Evolutionary conservation across 2,113 vertebrate species (phyloP), one percentile per base, ranked within the genome.

Genomic region (Istiophorus platypterus): DNA sequence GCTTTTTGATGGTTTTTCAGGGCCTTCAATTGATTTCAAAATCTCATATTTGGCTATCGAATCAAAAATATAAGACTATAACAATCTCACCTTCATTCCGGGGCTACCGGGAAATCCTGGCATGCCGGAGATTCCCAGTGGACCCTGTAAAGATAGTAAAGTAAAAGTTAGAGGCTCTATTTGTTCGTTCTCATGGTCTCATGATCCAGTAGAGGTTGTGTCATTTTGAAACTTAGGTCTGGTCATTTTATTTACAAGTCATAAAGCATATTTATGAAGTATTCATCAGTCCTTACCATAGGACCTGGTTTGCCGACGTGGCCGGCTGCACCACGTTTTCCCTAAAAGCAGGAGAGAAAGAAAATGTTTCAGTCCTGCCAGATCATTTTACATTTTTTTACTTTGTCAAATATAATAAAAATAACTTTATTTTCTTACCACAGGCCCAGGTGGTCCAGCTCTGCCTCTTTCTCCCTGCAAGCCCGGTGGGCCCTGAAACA

Each of bases 391-490:
- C 5, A 26, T 37, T 29, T 79, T 8, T 68, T 1, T 10, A 17
- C 6, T 41, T 42, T 31, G 9, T 65, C 3, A 57, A 13, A 5
- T 37, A 12, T n/a, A 15, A 10, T 1, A 31, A 1, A n/a, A 24
- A 41, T 54, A 14, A 34, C 11, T 62, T 26, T 41, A 5, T 64
- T 64, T 27, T 87, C 96, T 95, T 95, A 99, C 98, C 88, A 96
- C 93, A 26, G 95, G 84, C 24, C 98, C 98, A 8, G 93, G 93
- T 11, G 96, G 92, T n/a, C 98, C 98, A 6, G 93, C 86, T 67
- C 98, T 84, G 41, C 98, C 98, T 92, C 98, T 95, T 75, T 99
- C 98, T 84, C 98, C 98, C 37, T 96, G 95, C 95, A 97, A 95
- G 58, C 98, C 98, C 10, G 95, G 92, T 1, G 97, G 96, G 4